Evolutionary conservation across 2,113 vertebrate genomes (phyloP).

Genomic region (Psittacula cyanocephala): DNA sequence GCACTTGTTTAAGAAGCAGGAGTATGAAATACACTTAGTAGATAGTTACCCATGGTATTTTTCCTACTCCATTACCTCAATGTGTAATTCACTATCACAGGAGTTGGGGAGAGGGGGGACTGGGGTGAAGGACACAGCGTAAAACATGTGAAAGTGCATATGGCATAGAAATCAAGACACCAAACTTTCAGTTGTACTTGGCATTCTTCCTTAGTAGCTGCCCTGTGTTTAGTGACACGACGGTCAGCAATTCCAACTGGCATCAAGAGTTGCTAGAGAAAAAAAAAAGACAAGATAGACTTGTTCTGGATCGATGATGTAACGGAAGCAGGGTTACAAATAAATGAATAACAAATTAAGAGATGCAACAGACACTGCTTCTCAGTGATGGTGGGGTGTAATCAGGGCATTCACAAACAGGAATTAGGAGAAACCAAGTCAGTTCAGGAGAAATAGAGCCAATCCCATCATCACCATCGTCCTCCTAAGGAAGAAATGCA

Average conservation of each 20-base stretch:
- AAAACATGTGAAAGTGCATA: not conserved
- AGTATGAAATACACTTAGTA: not conserved
- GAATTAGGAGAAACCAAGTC: not conserved
- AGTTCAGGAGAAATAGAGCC: not conserved
- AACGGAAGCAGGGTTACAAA: not conserved
- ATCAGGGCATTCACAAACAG: not conserved
- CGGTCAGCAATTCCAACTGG: not conserved
- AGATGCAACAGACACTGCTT: not conserved
- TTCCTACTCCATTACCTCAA: not conserved
- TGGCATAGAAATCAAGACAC: not conserved
- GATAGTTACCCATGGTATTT: not conserved
- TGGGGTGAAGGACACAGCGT: not conserved
- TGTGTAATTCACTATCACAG: not conserved
- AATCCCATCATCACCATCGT: not conserved
- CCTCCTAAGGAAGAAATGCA: not conserved
- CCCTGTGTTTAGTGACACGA: not conserved
- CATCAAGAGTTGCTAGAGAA: not conserved
- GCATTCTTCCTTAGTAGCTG: not conserved
- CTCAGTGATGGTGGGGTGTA: not conserved
- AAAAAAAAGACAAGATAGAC: not conserved
- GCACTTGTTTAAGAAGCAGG: not conserved
- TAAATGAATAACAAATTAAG: not conserved
- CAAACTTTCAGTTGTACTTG: not conserved
- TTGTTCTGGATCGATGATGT: not conserved
- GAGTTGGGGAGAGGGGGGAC: not conserved